A percentile compares a stretch with the other conserved stretches of the same genome.
Conservation (phyloP, 2,113 vertebrate species). For the Pipra filicauda region DNA sequence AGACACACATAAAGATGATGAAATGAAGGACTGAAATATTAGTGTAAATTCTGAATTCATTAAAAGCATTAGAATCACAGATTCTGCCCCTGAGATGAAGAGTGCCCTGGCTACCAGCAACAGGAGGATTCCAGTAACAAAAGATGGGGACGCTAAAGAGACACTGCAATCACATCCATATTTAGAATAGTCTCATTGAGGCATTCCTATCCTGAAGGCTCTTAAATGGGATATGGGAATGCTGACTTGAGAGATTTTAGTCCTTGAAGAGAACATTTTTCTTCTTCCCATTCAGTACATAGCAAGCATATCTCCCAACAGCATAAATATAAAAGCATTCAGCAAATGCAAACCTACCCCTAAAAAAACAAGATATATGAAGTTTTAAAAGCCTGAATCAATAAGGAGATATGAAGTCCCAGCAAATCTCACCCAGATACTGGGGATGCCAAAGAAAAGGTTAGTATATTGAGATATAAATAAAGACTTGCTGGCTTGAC, state of each 20-base stretch:
- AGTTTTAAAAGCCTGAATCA: not conserved
- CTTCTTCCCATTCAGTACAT: not conserved
- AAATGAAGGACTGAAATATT: conserved; percentile 35
- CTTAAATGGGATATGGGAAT: not conserved
- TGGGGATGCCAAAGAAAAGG: not conserved
- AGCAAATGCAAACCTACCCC: not conserved
- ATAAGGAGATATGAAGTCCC: not conserved
- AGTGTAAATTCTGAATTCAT: conserved; percentile 41
- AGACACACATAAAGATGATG: conserved; percentile 40
- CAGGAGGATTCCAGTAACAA: not conserved
- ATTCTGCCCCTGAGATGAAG: not conserved
- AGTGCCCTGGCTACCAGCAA: not conserved
- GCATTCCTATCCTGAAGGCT: not conserved
- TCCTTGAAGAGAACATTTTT: not conserved
- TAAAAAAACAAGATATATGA: not conserved
- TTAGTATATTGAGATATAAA: not conserved
- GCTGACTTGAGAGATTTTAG: not conserved
- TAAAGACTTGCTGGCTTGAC: not conserved
- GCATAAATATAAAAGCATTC: not conserved
- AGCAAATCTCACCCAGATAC: not conserved
- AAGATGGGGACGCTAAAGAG: not conserved
- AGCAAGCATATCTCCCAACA: not conserved
- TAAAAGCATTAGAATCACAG: conserved; percentile 36
- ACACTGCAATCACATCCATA: not conserved
- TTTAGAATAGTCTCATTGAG: not conserved